Conservation (phyloP, 2,113 vertebrate species). For the Junco hyemalis region DNA sequence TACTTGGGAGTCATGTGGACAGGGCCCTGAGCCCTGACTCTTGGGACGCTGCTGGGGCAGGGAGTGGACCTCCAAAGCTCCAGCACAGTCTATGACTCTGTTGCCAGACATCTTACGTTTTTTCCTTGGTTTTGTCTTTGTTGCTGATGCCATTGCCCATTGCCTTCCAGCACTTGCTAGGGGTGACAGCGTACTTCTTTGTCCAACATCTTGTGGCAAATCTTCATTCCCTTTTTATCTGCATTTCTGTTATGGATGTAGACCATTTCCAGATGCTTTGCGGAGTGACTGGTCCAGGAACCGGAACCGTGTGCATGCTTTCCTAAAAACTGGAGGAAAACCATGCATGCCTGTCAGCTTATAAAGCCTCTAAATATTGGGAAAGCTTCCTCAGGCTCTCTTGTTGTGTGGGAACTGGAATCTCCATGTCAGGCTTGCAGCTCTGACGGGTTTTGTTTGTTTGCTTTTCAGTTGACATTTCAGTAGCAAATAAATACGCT, state of each 20-base stretch:
- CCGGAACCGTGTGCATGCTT: not conserved
- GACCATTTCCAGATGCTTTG: not conserved
- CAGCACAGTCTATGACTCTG: too few relatives aligned
- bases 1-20: rapidly evolving
- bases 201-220: not conserved
- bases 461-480: not conserved
- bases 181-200: not conserved
- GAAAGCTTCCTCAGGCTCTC: not conserved
- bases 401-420: not conserved
- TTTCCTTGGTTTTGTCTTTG: not conserved
- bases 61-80: not conserved
- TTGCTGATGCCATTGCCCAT: not conserved
- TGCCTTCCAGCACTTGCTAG: not conserved
- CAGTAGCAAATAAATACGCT: rapidly evolving
- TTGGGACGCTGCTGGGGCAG: too few relatives aligned
- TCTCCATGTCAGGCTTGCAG: not conserved
- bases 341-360: not conserved
- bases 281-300: not conserved
- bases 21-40: rapidly evolving
- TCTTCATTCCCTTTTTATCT: not conserved
- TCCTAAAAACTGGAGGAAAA: not conserved
- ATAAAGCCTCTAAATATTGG: not conserved
- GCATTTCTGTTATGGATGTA: not conserved
- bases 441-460: not conserved
- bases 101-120: not conserved